Percentiles rank a stretch among this genome's conserved stretches.
Conservation (phyloP, 2,113 vertebrate genomes). For the Brachypteracias leptosomus region DNA sequence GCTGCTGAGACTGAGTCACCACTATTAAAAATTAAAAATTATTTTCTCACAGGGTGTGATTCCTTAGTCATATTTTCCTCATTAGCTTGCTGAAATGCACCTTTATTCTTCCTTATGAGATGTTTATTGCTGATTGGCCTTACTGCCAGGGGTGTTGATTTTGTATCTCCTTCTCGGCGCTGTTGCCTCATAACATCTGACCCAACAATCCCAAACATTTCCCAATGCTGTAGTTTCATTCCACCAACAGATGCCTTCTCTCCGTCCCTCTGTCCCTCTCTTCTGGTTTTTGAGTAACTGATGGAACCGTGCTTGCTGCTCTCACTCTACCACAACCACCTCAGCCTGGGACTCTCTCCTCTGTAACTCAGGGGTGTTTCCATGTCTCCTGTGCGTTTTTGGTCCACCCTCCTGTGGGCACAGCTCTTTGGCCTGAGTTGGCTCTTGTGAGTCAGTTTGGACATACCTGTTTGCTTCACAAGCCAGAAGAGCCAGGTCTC, state of each 20-base stretch:
- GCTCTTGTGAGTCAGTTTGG: background rate
- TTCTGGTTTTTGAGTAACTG: background rate
- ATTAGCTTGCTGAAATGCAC: constrained; percentile 45
- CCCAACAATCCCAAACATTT: background rate
- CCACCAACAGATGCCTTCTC: background rate
- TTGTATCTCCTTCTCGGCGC: background rate
- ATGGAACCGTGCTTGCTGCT: background rate
- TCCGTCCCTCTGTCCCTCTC: background rate
- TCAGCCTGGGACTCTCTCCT: background rate
- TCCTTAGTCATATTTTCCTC: constrained; percentile 64
- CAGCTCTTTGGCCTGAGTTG: background rate
- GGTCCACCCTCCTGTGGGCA: background rate
- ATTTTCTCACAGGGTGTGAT: constrained; percentile 66
- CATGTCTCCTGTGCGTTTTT: background rate
- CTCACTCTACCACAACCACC: background rate
- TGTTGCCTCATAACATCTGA: background rate
- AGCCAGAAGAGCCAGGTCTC: background rate
- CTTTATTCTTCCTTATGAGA: constrained; percentile 42
- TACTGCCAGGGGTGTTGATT: constrained; percentile 54
- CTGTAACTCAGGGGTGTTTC: background rate
- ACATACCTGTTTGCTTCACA: background rate
- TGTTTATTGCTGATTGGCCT: constrained; percentile 1
- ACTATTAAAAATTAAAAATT: constrained; percentile 41
- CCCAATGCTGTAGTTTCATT: background rate
- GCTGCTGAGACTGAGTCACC: constrained; percentile 30